Percentiles rank a stretch among this genome's conserved stretches.
Evolutionary conservation across 2,888 invertebrate species (phyloP).

Genomic region (Scaptomyza cyrtandrae): DNA sequence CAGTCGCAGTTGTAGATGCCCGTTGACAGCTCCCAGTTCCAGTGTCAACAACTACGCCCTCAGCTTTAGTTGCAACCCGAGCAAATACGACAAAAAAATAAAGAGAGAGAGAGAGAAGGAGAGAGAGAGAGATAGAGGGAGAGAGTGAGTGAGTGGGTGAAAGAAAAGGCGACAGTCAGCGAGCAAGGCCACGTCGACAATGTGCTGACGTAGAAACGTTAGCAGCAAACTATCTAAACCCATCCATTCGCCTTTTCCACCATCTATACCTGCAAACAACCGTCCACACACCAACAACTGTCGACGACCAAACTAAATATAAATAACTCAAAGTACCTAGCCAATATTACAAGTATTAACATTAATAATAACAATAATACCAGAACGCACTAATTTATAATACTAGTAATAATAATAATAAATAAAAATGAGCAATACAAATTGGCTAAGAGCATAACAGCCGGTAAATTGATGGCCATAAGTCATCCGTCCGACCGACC

Average conservation of each 20-base stretch:
- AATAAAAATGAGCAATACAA: not conserved
- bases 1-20: constrained; percentile 6
- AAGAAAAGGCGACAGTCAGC: not conserved
- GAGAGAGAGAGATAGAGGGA: not conserved
- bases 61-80: constrained; percentile 43
- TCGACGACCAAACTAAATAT: constrained; percentile 50
- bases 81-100: constrained; percentile 19
- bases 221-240: constrained; percentile 1
- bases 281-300: constrained; percentile 4
- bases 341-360: constrained; percentile 1
- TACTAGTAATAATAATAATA: constrained; percentile 9
- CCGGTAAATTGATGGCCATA: constrained; percentile 13
- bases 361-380: constrained; percentile 6
- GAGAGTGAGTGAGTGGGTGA: not conserved
- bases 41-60: constrained; percentile 34
- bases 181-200: constrained; percentile 27
- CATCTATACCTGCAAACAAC: too few relatives aligned
- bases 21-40: constrained; percentile 26
- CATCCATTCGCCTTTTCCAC: not conserved
- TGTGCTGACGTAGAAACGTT: constrained; percentile 62
- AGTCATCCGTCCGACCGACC: constrained; percentile 1
- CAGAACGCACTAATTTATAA: too few relatives aligned
- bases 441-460: constrained; percentile 3
- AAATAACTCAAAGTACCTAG: constrained; percentile 10
- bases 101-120: not conserved